Percentiles rank a stretch among this genome's conserved stretches.
Conservation (phyloP, 92 coral and sea anemone genomes). For the Siderastrea siderea region DNA sequence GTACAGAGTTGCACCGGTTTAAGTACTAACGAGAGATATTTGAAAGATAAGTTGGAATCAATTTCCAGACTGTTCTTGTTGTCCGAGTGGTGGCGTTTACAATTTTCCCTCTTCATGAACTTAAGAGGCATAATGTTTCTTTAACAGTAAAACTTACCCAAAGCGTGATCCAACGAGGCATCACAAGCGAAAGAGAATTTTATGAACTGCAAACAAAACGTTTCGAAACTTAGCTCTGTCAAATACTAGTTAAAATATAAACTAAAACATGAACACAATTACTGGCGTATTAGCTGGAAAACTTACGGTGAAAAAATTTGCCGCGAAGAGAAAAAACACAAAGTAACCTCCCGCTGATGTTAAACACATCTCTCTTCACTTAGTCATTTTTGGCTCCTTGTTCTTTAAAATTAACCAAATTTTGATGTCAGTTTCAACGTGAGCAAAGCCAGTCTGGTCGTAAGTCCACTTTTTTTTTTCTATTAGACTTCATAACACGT, state of each 20-base stretch:
- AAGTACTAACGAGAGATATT: too few species aligned
- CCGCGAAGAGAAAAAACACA: not conserved
- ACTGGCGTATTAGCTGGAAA: not conserved
- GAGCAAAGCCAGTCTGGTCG: not conserved
- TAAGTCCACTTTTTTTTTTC: not conserved
- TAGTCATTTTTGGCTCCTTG: not conserved
- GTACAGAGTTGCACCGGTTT: not conserved
- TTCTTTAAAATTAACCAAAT: not conserved
- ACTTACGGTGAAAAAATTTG: not conserved
- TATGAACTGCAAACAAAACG: constrained; percentile 4
- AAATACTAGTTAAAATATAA: not conserved
- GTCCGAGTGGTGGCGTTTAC: too few species aligned
- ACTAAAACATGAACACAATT: not conserved
- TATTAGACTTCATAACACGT: not conserved
- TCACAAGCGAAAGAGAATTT: constrained; percentile 18
- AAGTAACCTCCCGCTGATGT: not conserved
- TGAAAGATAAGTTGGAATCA: too few species aligned
- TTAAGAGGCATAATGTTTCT: too few species aligned
- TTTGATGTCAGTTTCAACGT: not conserved
- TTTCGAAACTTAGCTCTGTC: not conserved
- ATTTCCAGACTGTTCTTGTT: too few species aligned
- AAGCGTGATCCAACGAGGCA: not conserved
- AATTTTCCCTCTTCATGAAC: too few species aligned
- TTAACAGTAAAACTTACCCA: constrained; percentile 5
- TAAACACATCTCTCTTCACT: constrained; percentile 10